Percentiles rank a stretch among this genome's conserved stretches.
phyloP scores from a whole-genome alignment of 2,888 invertebrate genomes.

The Zaprionus obscuricornis region DNA sequence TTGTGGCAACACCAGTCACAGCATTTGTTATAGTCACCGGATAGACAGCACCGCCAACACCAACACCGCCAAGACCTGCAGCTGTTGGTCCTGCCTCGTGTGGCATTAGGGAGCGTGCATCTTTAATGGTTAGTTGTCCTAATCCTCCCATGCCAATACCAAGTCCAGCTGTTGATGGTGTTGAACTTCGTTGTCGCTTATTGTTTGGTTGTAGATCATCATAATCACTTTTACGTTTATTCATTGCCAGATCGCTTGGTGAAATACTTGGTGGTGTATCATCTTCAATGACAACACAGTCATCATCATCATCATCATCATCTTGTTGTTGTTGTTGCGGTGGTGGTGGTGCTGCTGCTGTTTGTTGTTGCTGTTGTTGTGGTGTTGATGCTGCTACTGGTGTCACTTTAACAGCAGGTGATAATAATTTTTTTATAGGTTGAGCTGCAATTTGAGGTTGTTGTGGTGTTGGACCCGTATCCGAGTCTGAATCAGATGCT shows the following conservation, averaged over 20 bases:
- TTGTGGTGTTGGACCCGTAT: constrained; percentile 31
- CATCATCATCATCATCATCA: constrained; percentile 84
- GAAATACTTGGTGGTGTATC: constrained; percentile 82
- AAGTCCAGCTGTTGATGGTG: too few relatives aligned
- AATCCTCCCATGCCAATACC: constrained; percentile 31
- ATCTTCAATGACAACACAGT: constrained; percentile 85
- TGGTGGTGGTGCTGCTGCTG: too few relatives aligned
- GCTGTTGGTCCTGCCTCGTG: constrained; percentile 50
- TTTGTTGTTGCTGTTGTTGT: constrained; percentile 16
- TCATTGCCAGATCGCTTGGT: constrained; percentile 48
- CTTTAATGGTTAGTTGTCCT: constrained; percentile 82
- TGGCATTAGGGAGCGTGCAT: constrained; percentile 81
- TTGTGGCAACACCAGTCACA: constrained; percentile 85
- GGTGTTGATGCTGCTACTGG: constrained; percentile 23
- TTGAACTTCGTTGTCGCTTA: constrained; percentile 74
- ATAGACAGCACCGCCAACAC: constrained; percentile 51
- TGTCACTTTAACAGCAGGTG: constrained; percentile 13
- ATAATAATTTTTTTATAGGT: constrained; percentile 33
- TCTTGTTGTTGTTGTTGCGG: constrained; percentile 26
- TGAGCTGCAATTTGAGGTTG: constrained; percentile 20
- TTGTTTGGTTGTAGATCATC: constrained; percentile 84
- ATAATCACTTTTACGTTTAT: constrained; percentile 84
- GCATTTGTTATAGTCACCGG: constrained; percentile 86
- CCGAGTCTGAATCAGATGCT: constrained; percentile 80
- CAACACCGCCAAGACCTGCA: constrained; percentile 16